phyloP scores from a whole-genome alignment of 1,140 invertebrate species.

The Hypothenemus hampei region DNA sequence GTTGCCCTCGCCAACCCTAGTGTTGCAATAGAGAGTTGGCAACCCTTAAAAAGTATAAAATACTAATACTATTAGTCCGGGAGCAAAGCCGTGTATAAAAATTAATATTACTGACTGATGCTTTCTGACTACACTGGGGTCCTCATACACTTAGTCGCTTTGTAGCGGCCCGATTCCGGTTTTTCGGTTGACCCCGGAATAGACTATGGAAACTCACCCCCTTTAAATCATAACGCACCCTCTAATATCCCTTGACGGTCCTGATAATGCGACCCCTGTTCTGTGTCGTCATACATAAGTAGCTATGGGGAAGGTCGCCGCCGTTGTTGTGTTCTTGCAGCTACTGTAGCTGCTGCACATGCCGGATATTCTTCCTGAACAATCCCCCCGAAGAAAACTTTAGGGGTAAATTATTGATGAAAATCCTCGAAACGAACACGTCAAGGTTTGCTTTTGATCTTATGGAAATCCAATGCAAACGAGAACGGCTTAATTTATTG shows the following conservation, averaged over 20 bases:
- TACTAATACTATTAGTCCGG: slow-evolving; percentile 7
- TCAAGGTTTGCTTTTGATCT: too few relatives aligned
- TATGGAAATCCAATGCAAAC: slow-evolving; percentile 2
- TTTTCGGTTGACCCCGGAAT: slow-evolving; percentile 39
- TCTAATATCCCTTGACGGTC: slow-evolving; percentile 46
- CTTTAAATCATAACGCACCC: slow-evolving; percentile 46
- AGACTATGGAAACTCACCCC: slow-evolving; percentile 37
- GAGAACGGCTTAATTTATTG: neutral
- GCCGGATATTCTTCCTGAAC: slow-evolving; percentile 13
- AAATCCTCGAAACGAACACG: too few relatives aligned
- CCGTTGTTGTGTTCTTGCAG: too few relatives aligned
- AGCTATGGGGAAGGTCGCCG: slow-evolving; percentile 18
- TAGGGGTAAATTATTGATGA: slow-evolving; percentile 23
- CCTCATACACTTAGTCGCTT: too few relatives aligned
- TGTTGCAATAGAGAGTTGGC: slow-evolving; percentile 27
- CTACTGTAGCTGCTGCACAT: too few relatives aligned
- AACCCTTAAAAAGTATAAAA: slow-evolving; percentile 30
- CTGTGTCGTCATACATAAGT: slow-evolving; percentile 37
- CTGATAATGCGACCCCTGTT: slow-evolving; percentile 42
- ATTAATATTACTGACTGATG: neutral
- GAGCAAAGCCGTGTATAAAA: neutral
- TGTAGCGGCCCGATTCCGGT: slow-evolving; percentile 36
- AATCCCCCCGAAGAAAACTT: too few relatives aligned
- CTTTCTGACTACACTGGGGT: too few relatives aligned
- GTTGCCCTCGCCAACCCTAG: slow-evolving; percentile 18